Percentiles rank a stretch among this genome's conserved stretches.
These are phyloP conservation scores for Scaptomyza montana DNA, from an alignment of 1,140 invertebrate genomes.

Conservation along the genomic window DNA sequence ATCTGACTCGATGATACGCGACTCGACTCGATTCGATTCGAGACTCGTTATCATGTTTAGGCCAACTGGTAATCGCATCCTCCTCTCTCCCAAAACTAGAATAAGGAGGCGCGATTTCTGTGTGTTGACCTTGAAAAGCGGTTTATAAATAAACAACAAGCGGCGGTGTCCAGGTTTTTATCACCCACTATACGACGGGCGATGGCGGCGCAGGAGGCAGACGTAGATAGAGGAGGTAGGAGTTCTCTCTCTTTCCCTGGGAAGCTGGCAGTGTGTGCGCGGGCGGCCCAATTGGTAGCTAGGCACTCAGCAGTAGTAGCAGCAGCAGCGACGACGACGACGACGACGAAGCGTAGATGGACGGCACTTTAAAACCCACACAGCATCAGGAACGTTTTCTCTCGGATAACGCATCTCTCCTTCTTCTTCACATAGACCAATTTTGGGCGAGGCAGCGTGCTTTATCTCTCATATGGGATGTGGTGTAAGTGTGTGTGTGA, in stretches of 20 bases:
- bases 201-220: conserved; percentile 67
- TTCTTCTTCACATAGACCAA: conserved; percentile 29
- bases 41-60: conserved; percentile 12
- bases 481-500: conserved; percentile 18
- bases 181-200: conserved; percentile 51
- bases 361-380: conserved; percentile 14
- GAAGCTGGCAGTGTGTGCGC: conserved; percentile 50
- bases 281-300: conserved; percentile 50
- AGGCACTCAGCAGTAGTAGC: conserved; percentile 68
- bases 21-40: conserved; percentile 43
- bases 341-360: background rate
- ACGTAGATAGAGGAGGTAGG: background rate
- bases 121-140: conserved; percentile 32
- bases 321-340: conserved; percentile 42
- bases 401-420: conserved; percentile 39
- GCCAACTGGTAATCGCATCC: conserved; percentile 46
- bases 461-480: conserved; percentile 1
- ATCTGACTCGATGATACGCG: conserved; percentile 1
- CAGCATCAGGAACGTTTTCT: conserved; percentile 25
- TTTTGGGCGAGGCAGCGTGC: conserved; percentile 30
- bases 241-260: too few species aligned
- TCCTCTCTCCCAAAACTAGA: conserved; percentile 15
- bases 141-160: conserved; percentile 52
- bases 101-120: conserved; percentile 26
- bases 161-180: conserved; percentile 60